Evolutionary conservation across 1,140 invertebrate species (phyloP).

Genomic region (Agrypnia vestita): DNA sequence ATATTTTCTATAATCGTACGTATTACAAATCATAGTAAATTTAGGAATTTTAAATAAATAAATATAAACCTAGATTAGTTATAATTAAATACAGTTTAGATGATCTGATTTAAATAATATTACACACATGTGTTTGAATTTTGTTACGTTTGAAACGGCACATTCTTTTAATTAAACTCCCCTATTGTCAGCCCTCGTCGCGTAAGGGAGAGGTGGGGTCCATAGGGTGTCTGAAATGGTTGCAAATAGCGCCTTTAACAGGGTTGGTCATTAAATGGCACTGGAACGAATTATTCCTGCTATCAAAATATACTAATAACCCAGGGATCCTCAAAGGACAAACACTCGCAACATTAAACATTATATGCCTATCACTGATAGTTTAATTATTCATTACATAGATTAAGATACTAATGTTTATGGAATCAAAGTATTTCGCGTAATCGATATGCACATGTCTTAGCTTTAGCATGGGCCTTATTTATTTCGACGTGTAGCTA

Average conservation of each 20-base stretch:
- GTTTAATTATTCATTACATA: conserved; percentile 20
- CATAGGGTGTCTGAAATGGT: conserved; percentile 38
- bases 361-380: not conserved
- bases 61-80: too few species aligned
- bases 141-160: too few species aligned
- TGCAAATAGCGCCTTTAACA: conserved; percentile 43
- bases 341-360: conserved; percentile 20
- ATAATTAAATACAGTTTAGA: too few species aligned
- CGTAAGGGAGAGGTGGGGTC: conserved; percentile 10
- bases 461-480: too few species aligned
- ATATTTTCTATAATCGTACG: too few species aligned
- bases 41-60: too few species aligned
- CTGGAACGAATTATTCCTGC: conserved; percentile 60
- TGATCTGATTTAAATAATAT: too few species aligned
- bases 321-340: conserved; percentile 43
- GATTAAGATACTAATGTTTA: not conserved
- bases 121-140: too few species aligned
- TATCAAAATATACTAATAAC: conserved; percentile 59
- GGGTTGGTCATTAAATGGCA: conserved; percentile 59
- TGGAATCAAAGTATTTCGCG: too few species aligned
- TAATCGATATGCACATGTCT: too few species aligned
- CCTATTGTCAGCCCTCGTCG: conserved; percentile 24
- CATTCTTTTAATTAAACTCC: not conserved
- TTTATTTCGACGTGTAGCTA: too few species aligned
- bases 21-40: too few species aligned